Conservation (phyloP, 2,113 vertebrate species). For the Brienomyrus longianalis region DNA sequence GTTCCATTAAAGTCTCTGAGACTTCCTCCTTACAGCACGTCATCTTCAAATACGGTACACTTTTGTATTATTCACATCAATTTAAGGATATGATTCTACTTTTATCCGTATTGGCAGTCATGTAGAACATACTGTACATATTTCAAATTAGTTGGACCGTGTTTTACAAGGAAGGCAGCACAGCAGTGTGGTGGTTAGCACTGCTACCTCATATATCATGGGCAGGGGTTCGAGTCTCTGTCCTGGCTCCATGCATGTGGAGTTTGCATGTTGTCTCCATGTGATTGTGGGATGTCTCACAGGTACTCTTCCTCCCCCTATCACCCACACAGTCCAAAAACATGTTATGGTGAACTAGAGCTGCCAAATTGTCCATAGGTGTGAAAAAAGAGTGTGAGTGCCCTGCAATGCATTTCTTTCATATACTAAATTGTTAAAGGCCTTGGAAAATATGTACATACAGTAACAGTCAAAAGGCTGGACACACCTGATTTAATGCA, state of each 20-base stretch:
- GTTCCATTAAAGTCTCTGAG: conserved; percentile 60
- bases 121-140: neutral
- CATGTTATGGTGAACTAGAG: too few relatives aligned
- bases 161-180: neutral
- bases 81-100: neutral
- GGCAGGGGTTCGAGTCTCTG: neutral
- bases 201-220: neutral
- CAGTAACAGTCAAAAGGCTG: neutral
- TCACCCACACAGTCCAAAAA: too few relatives aligned
- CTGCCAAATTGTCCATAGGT: too few relatives aligned
- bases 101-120: neutral
- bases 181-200: neutral
- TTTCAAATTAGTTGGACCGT: neutral
- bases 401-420: neutral
- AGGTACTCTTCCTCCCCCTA: neutral
- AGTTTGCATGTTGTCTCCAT: neutral
- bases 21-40: conserved; percentile 63
- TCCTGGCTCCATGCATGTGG: neutral
- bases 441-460: neutral
- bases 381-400: too few relatives aligned
- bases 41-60: conserved; percentile 67
- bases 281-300: neutral
- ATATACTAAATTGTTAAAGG: neutral
- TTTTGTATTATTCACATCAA: neutral
- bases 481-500: neutral